These are phyloP conservation scores for Bellardia bayeri DNA, from an alignment of 2,888 invertebrate species.

Conservation along the genomic window DNA sequence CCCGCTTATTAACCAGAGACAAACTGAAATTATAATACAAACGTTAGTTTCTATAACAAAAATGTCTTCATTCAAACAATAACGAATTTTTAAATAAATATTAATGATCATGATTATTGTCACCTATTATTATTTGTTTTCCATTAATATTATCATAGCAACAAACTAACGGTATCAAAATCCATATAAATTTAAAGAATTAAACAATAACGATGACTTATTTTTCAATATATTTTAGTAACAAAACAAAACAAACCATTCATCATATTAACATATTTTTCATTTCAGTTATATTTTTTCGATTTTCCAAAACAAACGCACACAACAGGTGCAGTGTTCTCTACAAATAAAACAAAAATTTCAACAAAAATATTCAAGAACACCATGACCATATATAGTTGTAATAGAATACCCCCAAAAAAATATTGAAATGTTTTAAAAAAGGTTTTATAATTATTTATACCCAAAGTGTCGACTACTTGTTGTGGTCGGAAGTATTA, in stretches of 20 bases:
- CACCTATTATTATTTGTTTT: background rate
- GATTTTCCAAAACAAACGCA: background rate
- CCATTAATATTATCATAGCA: background rate
- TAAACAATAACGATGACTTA: background rate
- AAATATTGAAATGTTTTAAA: background rate
- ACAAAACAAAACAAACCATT: background rate
- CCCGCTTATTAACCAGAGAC: too few species aligned
- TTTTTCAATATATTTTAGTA: background rate
- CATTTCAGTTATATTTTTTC: background rate
- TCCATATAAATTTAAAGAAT: background rate
- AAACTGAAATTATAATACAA: too few species aligned
- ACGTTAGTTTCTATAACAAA: too few species aligned
- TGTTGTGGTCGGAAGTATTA: constrained; percentile 10
- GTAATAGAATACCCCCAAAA: constrained; percentile 10
- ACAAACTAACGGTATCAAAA: constrained; percentile 1
- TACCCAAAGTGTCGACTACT: background rate
- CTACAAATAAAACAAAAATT: background rate
- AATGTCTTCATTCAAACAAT: too few species aligned
- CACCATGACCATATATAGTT: background rate
- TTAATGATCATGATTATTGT: background rate
- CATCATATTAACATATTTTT: background rate
- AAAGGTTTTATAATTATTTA: background rate
- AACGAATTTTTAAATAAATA: background rate
- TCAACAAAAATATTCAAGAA: background rate
- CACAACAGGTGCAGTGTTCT: constrained; percentile 9